Evolutionary conservation across 2,797 vertebrate genomes (phyloP), one percentile per base, ranked within the genome.

Genomic region (Schizothorax lantsangensis): DNA sequence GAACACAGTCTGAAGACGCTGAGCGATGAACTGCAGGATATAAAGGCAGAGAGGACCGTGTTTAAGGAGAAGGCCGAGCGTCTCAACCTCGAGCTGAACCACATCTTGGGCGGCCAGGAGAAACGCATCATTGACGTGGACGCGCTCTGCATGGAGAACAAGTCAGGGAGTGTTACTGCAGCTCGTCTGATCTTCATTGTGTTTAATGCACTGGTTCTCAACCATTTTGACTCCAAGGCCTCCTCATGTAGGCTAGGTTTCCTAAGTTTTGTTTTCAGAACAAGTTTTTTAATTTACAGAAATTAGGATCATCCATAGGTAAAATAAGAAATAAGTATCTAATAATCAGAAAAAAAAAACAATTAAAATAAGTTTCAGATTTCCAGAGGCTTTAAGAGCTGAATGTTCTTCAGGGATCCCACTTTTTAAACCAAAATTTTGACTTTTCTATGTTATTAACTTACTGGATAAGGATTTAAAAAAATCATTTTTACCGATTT

Each of bases 61-160:
- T 99, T 98, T 88, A 97, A 99, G 92, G 97, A 98, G 93, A 99
- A 99, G 83, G 96, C 97, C 68, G 96, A 97, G 88, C 96, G 98
- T 54, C 96, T 99, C 87, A 99, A 99, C 86, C 94, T 96, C 86
- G 98, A 99, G 89, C 96, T 99, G 80, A 98, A 98, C 94, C 97
- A 97, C 81, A 95, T 99, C 59, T 91, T 99, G 45, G 97, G 98
- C 1, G 97, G 97, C 2, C 95, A 97, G 1, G 96, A 97, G 68
- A 95, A 95, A 36, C 97, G 96, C 1, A 96, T 99, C 77, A 95
- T 99, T 0, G 98, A 99, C 1, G 91, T 99, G n/a, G 98, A 99
- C 0, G 97, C 97, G 0, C 95, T 99, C 1, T 99, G 98, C 90
- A 98, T 99, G 97, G 98, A 99, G 92, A 99, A 99, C 94, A 97